Percentiles rank a stretch among this genome's conserved stretches.
Conservation (phyloP, 2,888 invertebrate genomes). For the Lysandra coridon region DNA sequence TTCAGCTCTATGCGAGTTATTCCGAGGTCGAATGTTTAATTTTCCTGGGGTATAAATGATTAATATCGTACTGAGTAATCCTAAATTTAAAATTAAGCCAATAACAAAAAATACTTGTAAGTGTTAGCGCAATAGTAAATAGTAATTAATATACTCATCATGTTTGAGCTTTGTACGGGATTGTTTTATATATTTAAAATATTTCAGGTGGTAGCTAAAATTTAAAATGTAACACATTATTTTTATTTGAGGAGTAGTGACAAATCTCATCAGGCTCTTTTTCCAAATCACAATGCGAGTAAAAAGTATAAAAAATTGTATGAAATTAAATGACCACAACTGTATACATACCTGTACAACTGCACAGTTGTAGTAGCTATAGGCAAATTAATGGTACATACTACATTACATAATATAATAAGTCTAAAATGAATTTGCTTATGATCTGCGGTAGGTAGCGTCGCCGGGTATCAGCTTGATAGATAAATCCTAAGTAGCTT, state of each 20-base stretch:
- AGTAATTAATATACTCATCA: background rate
- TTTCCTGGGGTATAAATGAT: too few relatives aligned
- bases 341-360: too few relatives aligned
- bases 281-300: too few relatives aligned
- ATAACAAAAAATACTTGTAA: too few relatives aligned
- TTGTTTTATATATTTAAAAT: background rate
- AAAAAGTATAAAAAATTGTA: too few relatives aligned
- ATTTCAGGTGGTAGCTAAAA: background rate
- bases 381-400: background rate
- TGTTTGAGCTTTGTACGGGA: background rate
- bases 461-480: background rate
- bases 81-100: too few relatives aligned
- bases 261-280: too few relatives aligned
- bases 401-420: background rate
- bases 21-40: too few relatives aligned
- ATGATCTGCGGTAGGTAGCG: conserved; percentile 9
- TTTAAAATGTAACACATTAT: background rate
- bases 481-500: background rate
- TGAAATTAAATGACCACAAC: background rate
- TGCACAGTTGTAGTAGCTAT: too few relatives aligned
- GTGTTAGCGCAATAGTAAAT: background rate
- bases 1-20: too few relatives aligned
- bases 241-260: too few relatives aligned
- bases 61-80: too few relatives aligned
- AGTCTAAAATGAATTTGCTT: background rate